Percentiles rank a stretch among this genome's conserved stretches.
Evolutionary conservation across 37 sponge, comb jelly and placozoan species (phyloP).

Genomic region (Geodia barretti): DNA sequence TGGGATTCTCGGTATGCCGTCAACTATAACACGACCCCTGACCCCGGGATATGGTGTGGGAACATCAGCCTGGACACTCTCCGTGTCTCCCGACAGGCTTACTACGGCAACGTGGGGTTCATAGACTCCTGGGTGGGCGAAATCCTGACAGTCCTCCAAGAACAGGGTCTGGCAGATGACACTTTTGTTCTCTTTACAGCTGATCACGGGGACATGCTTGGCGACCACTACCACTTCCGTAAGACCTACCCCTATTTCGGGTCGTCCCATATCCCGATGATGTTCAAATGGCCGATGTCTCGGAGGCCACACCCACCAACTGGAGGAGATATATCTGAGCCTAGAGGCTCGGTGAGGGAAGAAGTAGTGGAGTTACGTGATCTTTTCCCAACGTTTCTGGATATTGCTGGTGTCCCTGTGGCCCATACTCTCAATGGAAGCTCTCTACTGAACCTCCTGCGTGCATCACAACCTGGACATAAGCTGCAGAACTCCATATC

Average conservation of each 20-base stretch:
- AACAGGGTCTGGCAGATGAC: slow-evolving; percentile 25
- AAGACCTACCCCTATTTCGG: slow-evolving; percentile 67
- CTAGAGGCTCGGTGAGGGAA: slow-evolving; percentile 24
- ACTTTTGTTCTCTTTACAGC: slow-evolving; percentile 72
- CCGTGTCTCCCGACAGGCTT: slow-evolving; percentile 51
- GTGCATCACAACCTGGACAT: too few species aligned
- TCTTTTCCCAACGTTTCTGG: slow-evolving; percentile 71
- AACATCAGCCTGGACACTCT: slow-evolving; percentile 35
- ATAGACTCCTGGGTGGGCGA: slow-evolving; percentile 77
- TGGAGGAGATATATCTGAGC: slow-evolving; percentile 27
- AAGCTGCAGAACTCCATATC: too few species aligned
- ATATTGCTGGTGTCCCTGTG: slow-evolving; percentile 26
- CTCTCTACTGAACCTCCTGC: slow-evolving; percentile 25
- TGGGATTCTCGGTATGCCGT: slow-evolving; percentile 51
- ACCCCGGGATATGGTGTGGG: slow-evolving; percentile 68
- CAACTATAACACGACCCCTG: slow-evolving; percentile 23
- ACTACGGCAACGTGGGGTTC: slow-evolving; percentile 70
- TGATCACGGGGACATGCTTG: slow-evolving; percentile 84
- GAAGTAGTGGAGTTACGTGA: slow-evolving; percentile 65
- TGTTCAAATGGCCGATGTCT: slow-evolving; percentile 65
- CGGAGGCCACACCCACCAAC: too few species aligned
- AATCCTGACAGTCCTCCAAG: slow-evolving; percentile 33
- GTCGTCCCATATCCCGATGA: slow-evolving; percentile 62
- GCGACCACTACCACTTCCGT: slow-evolving; percentile 76
- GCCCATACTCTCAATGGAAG: slow-evolving; percentile 51